Base-by-base conservation (phyloP, 1,140 invertebrate species). In the Ceratitis capitata region DNA sequence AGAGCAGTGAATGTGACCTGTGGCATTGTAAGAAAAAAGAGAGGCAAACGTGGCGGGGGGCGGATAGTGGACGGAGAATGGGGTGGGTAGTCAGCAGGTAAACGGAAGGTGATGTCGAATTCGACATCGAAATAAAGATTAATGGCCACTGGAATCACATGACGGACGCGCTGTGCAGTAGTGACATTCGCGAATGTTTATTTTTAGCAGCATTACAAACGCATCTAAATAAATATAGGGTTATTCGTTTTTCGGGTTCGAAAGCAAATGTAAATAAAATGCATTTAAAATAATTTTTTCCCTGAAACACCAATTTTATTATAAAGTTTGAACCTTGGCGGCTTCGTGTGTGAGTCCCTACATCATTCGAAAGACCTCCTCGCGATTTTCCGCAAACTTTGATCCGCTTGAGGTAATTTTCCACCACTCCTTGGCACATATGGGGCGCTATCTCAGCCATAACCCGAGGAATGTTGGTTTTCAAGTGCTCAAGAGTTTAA, bases 41-140 rank as follows among this genome's bases (percentile, higher is more conserved):
- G 14, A 53, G 14, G 3, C 61, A 4, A 23, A 78, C 69, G n/a
- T n/a, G 23, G n/a, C 39, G 69, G 39, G 69, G 23, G n/a, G 69
- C 10, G n/a, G n/a, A n/a, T n/a, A n/a, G n/a, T n/a, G n/a, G n/a
- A n/a, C n/a, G n/a, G n/a, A n/a, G n/a, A n/a, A 16, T 26, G 23
- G 0, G 32, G 19, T 0, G 61, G 14, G 61, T 69, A 26, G 39
- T 14, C 69, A 78, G 69, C 69, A 78, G 69, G 69, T 78, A 45
- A 78, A 45, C 0, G 16, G 39, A 45, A 78, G 69, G 69, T 78
- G 39, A 42, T 45, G 23, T 45, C 19, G 9, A 47, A 45, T 35
- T 45, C 39, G 39, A 47, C 10, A 45, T 78, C 39, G 69, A 84
- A 84, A 84, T 84, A 84, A 64, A 84, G 83, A 84, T 84, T 84